Evolutionary conservation across 2,113 vertebrate genomes (phyloP).

Genomic region (Protomyctophum bolini): DNA sequence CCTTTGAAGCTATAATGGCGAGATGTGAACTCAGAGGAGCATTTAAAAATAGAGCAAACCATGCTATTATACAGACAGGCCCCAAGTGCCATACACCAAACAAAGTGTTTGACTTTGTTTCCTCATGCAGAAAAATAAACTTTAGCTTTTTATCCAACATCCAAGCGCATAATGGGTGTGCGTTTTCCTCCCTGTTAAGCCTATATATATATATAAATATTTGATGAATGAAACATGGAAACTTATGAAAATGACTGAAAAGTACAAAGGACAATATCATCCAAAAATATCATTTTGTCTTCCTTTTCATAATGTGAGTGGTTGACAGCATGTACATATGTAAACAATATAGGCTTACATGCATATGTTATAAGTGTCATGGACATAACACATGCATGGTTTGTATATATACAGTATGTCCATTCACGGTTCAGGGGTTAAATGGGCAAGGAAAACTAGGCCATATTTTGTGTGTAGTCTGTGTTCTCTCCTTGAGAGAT

Average conservation of each 20-base stretch:
- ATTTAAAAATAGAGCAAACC: conserved; percentile 42
- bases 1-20: conserved; percentile 18
- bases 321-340: background rate
- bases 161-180: conserved; percentile 10
- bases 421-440: background rate
- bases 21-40: conserved; percentile 22
- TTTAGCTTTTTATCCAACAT: background rate
- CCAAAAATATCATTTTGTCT: no score
- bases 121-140: conserved; percentile 8
- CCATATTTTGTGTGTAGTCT: background rate
- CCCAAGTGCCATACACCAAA: conserved; percentile 49
- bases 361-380: background rate
- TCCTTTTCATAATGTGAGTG: no score
- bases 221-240: conserved; percentile 10
- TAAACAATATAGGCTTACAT: background rate
- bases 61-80: conserved; percentile 32
- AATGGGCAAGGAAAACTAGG: background rate
- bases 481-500: background rate
- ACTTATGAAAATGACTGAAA: conserved; percentile 2
- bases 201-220: conserved; percentile 8
- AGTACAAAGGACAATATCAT: no score
- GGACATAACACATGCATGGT: background rate
- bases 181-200: background rate
- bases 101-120: conserved; percentile 45
- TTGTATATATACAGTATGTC: conserved; percentile 5